Conservation (phyloP, 2,797 vertebrate genomes). For the Sciurus vulgaris region DNA sequence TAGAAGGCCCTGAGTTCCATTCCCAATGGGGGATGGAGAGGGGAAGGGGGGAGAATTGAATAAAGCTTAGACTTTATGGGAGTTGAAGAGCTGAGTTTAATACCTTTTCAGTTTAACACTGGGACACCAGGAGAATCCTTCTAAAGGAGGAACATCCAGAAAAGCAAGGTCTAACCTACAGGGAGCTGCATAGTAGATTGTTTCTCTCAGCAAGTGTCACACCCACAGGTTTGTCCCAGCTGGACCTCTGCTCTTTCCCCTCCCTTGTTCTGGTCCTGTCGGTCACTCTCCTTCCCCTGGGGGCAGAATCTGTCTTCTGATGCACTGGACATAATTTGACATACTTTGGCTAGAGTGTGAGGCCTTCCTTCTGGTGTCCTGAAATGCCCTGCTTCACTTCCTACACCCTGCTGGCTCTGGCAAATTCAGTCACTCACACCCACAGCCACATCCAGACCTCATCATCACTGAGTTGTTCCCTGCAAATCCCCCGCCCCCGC, state of each 20-base stretch:
- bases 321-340: not conserved
- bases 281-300: not conserved
- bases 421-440: not conserved
- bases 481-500: not conserved
- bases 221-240: not conserved
- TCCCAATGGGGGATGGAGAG: too few relatives aligned
- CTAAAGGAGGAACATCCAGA: too few relatives aligned
- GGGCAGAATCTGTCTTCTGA: not conserved
- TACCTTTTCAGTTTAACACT: too few relatives aligned
- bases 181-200: fast-evolving
- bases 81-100: too few relatives aligned
- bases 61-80: not conserved
- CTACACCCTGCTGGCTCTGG: not conserved
- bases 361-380: not conserved
- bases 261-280: not conserved
- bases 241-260: too few relatives aligned
- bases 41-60: not conserved
- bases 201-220: not conserved
- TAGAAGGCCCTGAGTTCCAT: not conserved
- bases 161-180: not conserved
- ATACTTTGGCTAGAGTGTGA: not conserved
- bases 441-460: not conserved
- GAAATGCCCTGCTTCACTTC: not conserved
- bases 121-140: not conserved
- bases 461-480: not conserved